A percentile compares a stretch with the other conserved stretches of the same genome.
phyloP scores from a whole-genome alignment of 2,797 vertebrate species.

The Anabas testudineus region DNA sequence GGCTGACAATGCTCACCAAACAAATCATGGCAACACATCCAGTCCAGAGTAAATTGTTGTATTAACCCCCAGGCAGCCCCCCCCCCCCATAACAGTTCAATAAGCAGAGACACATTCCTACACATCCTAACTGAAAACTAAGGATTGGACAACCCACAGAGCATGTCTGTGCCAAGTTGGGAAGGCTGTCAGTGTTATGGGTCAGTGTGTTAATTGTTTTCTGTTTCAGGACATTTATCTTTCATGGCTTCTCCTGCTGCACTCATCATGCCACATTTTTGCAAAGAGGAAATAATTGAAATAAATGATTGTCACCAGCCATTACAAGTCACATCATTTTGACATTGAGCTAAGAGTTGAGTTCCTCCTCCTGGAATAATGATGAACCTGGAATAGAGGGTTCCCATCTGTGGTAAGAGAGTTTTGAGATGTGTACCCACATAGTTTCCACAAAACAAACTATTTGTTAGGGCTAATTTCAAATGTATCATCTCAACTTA shows the following conservation, averaged over 20 bases:
- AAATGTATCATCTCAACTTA: background rate
- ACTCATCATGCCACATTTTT: conserved; percentile 43
- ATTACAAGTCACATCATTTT: conserved; percentile 34
- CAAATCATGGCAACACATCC: conserved; percentile 82
- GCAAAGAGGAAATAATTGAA: conserved; percentile 51
- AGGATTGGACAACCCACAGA: conserved; percentile 59
- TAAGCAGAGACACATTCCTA: conserved; percentile 75
- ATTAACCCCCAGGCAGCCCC: conserved; percentile 83
- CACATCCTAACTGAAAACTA: conserved; percentile 68
- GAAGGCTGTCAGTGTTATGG: conserved; percentile 59
- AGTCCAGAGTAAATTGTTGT: conserved; percentile 84
- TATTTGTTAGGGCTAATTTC: background rate
- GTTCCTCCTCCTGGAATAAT: conserved; percentile 25
- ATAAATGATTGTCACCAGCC: conserved; percentile 49
- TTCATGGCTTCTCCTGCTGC: conserved; percentile 47
- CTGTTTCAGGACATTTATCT: conserved; percentile 64
- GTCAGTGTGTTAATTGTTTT: conserved; percentile 78
- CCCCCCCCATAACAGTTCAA: conserved; percentile 79
- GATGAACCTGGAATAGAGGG: conserved; percentile 21
- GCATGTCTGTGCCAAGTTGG: conserved; percentile 43
- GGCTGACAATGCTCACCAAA: conserved; percentile 80
- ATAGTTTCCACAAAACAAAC: conserved; percentile 2
- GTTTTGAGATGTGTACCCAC: conserved; percentile 13
- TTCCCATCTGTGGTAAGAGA: conserved; percentile 2
- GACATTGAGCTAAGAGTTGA: conserved; percentile 30